Base-by-base conservation (phyloP, 2,113 vertebrate species). In the Pluvialis apricaria region DNA sequence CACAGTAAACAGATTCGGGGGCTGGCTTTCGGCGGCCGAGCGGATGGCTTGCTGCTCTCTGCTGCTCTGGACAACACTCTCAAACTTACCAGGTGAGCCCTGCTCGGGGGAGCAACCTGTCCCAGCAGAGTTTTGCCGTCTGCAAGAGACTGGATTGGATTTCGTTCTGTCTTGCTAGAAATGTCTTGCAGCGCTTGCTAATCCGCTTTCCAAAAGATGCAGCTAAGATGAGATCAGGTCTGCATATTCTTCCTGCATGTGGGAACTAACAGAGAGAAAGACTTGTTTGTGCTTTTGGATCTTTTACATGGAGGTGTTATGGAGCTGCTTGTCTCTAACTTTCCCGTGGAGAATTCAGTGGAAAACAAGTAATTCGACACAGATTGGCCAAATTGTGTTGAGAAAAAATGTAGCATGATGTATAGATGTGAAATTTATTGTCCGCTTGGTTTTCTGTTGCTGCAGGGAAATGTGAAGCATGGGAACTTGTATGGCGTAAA, bases 1-100 rank as follows among this genome's bases (percentile, higher is more conserved):
- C 99, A 99, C 64, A 96, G 96, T 62, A 99, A 99, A 91, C 99
- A 99, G 97, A 99, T 99, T 86, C 95, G 99, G 40, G 99, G 99
- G 24, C 94, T 99, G 95, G 98, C 98, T 92, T 99, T 99, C 8
- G 99, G 98, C 97, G 90, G 70, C 29, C 98, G 97, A 45, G 95
- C 98, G 1, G 99, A 99, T 91, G 98, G 99, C 20, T 97, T 99
- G 64, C 98, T 99, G 94, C 98, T 99, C 42, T 99, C 99, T 8
- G 99, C 99, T 3, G 98, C 99, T 6, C 97, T 99, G 82, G 99
- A 99, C 97, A 99, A 94, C 92, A 99, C 99, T 11, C 70, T 99
- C 88, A 99, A 99, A 90, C 98, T 99, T n/a, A 99, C 99, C 92
- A 99, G 99, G 99, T 99, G 92, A 83, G 97, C 68, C 32, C 26